Percentiles rank a stretch among this genome's conserved stretches.
phyloP scores from a whole-genome alignment of 1,140 invertebrate genomes.

The Musca domestica region DNA sequence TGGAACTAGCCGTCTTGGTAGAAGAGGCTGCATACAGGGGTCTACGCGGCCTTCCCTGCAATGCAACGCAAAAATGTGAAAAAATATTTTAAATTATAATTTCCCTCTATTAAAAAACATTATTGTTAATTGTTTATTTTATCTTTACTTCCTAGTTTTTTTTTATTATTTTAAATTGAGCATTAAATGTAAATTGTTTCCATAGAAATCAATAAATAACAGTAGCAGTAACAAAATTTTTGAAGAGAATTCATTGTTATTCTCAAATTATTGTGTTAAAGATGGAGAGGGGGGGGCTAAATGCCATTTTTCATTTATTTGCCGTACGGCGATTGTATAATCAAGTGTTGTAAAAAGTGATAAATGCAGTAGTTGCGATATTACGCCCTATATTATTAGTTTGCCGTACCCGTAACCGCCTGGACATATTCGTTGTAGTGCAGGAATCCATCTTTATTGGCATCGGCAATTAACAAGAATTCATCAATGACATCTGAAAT shows the following conservation, averaged over 20 bases:
- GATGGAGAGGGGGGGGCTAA: too few species aligned
- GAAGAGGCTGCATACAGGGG: constrained; percentile 48
- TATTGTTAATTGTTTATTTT: too few species aligned
- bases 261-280: too few species aligned
- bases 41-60: constrained; percentile 41
- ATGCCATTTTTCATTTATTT: too few species aligned
- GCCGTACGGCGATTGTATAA: too few species aligned
- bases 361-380: neutral
- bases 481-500: constrained; percentile 72
- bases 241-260: too few species aligned
- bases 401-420: constrained; percentile 37
- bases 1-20: constrained; percentile 42
- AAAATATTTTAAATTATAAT: neutral
- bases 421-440: constrained; percentile 73
- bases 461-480: constrained; percentile 72
- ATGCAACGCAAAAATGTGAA: constrained; percentile 33
- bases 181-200: too few species aligned
- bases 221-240: too few species aligned
- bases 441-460: constrained; percentile 74
- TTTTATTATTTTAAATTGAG: too few species aligned
- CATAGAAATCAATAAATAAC: too few species aligned
- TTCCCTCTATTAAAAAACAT: neutral
- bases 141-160: too few species aligned
- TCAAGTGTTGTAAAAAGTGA: neutral
- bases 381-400: neutral